These are phyloP conservation scores for Pelodytes ibericus DNA, from an alignment of 2,797 vertebrate species.

Conservation along the genomic window DNA sequence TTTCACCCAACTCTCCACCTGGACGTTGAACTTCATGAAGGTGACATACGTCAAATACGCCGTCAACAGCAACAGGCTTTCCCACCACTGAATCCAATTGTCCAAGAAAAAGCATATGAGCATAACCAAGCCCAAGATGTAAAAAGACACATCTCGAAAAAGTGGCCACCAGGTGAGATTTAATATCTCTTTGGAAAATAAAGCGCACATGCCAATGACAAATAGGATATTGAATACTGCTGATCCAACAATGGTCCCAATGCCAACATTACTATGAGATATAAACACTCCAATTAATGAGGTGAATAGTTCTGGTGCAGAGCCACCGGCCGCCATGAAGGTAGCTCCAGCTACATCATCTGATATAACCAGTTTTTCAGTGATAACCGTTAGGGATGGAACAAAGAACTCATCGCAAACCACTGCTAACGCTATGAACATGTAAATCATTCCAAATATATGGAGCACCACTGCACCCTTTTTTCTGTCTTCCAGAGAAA, in stretches of 20 bases:
- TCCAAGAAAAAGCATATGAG: constrained; percentile 98
- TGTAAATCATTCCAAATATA: constrained; percentile 96
- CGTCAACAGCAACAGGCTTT: constrained; percentile 84
- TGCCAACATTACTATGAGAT: constrained; percentile 97
- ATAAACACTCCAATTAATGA: constrained; percentile 98
- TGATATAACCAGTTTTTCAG: constrained; percentile 91
- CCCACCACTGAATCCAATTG: constrained; percentile 91
- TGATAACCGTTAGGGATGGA: constrained; percentile 96
- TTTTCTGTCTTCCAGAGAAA: constrained; percentile 81
- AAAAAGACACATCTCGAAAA: constrained; percentile 97
- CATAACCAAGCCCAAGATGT: constrained; percentile 94
- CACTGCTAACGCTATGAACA: constrained; percentile 98
- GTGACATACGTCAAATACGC: constrained; percentile 88
- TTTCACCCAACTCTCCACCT: constrained; percentile 86
- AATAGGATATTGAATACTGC: constrained; percentile 99
- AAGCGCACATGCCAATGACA: constrained; percentile 98
- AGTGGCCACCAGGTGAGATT: constrained; percentile 99
- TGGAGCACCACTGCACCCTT: constrained; percentile 89
- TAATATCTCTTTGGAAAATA: constrained; percentile 97
- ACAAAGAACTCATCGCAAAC: constrained; percentile 99
- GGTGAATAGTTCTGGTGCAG: constrained; percentile 97
- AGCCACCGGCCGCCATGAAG: constrained; percentile 98
- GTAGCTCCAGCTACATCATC: constrained; percentile 97
- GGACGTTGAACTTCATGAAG: constrained; percentile 97
- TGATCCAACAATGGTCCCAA: constrained; percentile 97